These are phyloP conservation scores for Takifugu bimaculatus DNA, from an alignment of 2,113 vertebrate species.

Conservation along the genomic window DNA sequence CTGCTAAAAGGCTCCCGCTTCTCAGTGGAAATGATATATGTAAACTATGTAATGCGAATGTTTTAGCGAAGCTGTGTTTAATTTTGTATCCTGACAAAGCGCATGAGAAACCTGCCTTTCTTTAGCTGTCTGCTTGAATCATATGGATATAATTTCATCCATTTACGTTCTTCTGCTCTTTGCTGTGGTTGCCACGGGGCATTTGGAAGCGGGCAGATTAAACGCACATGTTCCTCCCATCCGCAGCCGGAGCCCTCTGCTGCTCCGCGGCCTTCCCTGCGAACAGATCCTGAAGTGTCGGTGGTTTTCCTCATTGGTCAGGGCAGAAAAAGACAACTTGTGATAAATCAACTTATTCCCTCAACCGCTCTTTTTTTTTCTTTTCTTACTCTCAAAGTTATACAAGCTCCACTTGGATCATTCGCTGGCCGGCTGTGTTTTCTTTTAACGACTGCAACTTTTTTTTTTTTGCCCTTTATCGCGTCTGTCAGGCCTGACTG, in stretches of 20 bases:
- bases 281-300: conserved; percentile 80
- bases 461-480: conserved; percentile 20
- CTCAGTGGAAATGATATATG: conserved; percentile 82
- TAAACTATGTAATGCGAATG: conserved; percentile 83
- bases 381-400: conserved; percentile 24
- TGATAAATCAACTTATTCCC: conserved; percentile 53
- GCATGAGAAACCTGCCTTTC: conserved; percentile 81
- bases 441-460: conserved; percentile 24
- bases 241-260: conserved; percentile 64
- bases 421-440: conserved; percentile 8
- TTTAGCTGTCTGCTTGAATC: conserved; percentile 83
- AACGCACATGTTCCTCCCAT: conserved; percentile 79
- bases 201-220: conserved; percentile 82
- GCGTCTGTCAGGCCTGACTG: conserved; percentile 41
- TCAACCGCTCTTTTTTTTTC: background rate
- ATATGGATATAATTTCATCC: conserved; percentile 85
- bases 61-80: conserved; percentile 82
- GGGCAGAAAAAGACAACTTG: conserved; percentile 63
- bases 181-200: conserved; percentile 80
- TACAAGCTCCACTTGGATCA: conserved; percentile 40
- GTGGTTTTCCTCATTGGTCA: conserved; percentile 76
- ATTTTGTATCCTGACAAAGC: conserved; percentile 79
- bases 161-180: conserved; percentile 81
- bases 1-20: conserved; percentile 67
- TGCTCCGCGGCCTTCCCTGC: conserved; percentile 44